These are phyloP conservation scores for Mionectes olivaceus DNA, from an alignment of 2,797 vertebrate species.

Conservation along the genomic window DNA sequence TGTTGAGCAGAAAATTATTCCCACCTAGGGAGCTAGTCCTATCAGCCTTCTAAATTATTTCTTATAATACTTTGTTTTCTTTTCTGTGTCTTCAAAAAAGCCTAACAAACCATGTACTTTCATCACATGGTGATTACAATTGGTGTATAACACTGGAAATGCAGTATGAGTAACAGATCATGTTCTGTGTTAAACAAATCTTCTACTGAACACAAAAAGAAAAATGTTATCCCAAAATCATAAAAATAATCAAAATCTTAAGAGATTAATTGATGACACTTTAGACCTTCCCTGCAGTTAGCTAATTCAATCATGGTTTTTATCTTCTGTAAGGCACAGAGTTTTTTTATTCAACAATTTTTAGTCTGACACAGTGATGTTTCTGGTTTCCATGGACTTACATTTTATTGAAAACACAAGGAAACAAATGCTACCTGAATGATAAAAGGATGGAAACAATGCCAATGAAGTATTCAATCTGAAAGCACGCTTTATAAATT, in stretches of 20 bases:
- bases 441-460: background rate
- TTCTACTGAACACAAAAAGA: background rate
- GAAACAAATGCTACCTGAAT: constrained; percentile 12
- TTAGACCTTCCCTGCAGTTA: background rate
- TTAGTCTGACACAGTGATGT: background rate
- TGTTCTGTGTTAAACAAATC: background rate
- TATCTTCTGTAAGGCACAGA: background rate
- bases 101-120: background rate
- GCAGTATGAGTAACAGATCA: background rate
- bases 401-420: constrained; percentile 15
- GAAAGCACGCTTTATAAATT: background rate
- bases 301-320: background rate
- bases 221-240: background rate
- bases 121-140: constrained; percentile 30
- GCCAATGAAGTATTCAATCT: background rate
- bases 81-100: background rate
- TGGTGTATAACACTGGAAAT: background rate
- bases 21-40: background rate
- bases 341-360: background rate
- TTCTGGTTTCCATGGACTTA: background rate
- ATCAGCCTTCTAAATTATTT: constrained; percentile 20
- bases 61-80: constrained; percentile 8
- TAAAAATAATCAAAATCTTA: background rate
- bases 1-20: constrained; percentile 6
- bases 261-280: background rate